Conservation (phyloP, 2,888 invertebrate genomes). For the Platerodrilus igneus region DNA sequence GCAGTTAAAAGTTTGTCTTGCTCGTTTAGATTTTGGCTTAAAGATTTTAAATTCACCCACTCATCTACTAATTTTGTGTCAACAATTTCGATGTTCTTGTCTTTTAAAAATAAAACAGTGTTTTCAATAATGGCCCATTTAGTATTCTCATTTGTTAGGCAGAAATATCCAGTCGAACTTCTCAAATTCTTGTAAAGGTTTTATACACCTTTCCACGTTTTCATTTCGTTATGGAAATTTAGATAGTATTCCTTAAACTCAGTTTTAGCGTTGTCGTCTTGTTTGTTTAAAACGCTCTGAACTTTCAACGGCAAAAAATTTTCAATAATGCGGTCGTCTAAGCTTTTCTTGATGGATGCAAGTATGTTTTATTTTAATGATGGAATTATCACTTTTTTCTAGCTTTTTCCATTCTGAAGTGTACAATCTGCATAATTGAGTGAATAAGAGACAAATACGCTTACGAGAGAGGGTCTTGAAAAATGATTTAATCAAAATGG, state of each 20-base stretch:
- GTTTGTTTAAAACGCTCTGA: conserved; percentile 6
- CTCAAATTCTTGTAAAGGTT: conserved; percentile 2
- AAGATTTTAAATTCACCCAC: conserved; percentile 6
- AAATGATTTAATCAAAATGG: no score
- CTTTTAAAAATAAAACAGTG: conserved; percentile 1
- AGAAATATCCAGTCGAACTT: conserved; percentile 5
- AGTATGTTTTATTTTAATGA: no score
- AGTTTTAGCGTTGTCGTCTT: conserved; percentile 8
- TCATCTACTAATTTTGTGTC: no score
- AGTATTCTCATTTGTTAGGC: conserved; percentile 5
- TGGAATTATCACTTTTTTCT: no score
- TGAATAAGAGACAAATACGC: no score
- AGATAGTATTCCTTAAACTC: conserved; percentile 9
- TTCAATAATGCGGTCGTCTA: conserved; percentile 7
- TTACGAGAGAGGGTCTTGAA: no score
- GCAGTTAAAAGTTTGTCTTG: no score
- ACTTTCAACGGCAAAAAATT: conserved; percentile 6
- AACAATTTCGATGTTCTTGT: conserved; percentile 5
- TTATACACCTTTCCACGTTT: conserved; percentile 6
- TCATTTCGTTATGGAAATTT: conserved; percentile 9
- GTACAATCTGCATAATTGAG: no score
- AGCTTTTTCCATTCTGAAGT: no score
- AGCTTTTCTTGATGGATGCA: conserved; percentile 7
- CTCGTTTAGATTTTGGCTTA: no score
- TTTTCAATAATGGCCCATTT: no score